These are phyloP conservation scores for Vicugna pacos DNA, from an alignment of 2,113 vertebrate genomes.

Conservation along the genomic window DNA sequence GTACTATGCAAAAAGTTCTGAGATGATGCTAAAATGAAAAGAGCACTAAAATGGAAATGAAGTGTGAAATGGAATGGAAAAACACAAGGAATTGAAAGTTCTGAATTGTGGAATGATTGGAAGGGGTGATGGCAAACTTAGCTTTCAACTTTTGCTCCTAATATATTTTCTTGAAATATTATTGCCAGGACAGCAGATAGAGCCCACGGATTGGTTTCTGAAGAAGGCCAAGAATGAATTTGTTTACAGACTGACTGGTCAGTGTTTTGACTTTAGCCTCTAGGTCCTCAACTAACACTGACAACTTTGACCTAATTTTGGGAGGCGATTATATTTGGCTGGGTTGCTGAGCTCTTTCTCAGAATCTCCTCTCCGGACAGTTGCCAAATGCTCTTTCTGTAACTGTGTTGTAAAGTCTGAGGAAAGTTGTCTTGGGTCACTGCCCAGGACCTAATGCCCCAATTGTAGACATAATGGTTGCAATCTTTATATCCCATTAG, in stretches of 20 bases:
- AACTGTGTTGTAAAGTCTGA: constrained; percentile 72
- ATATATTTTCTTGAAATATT: neutral
- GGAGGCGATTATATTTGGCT: constrained; percentile 70
- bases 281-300: neutral
- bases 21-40: constrained; percentile 19
- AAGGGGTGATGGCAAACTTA: neutral
- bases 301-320: constrained; percentile 78
- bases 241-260: neutral
- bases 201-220: neutral
- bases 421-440: constrained; percentile 68
- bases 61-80: neutral
- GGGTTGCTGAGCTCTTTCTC: constrained; percentile 69
- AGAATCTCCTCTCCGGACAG: constrained; percentile 64
- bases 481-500: neutral
- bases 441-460: constrained; percentile 66
- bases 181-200: neutral
- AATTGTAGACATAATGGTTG: constrained; percentile 9
- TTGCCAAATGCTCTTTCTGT: constrained; percentile 71
- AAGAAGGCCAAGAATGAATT: neutral
- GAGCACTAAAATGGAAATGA: neutral
- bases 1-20: neutral
- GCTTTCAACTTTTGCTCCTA: neutral
- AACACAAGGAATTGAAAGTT: neutral
- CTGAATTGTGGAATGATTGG: neutral
- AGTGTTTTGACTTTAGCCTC: neutral